Percentiles rank a stretch among this genome's conserved stretches.
Evolutionary conservation across 2,113 vertebrate species (phyloP).

Genomic region (Ovibos moschatus): DNA sequence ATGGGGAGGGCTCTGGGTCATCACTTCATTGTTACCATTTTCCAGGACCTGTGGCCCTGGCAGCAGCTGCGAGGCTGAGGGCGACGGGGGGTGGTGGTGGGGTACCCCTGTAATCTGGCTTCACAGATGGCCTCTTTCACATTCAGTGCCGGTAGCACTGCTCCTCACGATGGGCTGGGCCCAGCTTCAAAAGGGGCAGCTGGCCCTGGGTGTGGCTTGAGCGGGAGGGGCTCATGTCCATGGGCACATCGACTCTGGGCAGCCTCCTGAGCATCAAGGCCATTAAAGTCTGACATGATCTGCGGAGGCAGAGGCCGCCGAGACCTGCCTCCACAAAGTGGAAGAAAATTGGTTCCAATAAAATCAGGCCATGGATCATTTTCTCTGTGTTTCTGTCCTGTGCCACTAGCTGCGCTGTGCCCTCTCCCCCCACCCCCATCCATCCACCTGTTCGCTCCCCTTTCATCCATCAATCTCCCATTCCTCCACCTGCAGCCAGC

Average conservation of each 20-base stretch:
- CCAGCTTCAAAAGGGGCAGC: background rate
- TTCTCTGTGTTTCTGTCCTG: background rate
- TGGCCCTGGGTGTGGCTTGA: background rate
- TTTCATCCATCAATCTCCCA: rapidly evolving
- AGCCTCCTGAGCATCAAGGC: background rate
- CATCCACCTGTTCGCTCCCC: background rate
- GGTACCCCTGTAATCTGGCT: rapidly evolving
- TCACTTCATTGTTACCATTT: rapidly evolving
- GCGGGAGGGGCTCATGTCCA: no score
- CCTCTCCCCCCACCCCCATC: background rate
- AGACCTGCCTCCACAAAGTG: background rate
- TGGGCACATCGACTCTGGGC: no score
- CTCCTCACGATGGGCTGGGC: no score
- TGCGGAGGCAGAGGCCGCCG: rapidly evolving
- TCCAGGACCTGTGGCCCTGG: no score
- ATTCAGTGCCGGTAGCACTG: no score
- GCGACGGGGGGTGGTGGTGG: rapidly evolving
- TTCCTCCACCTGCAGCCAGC: background rate
- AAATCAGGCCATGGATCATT: background rate
- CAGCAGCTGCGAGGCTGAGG: background rate
- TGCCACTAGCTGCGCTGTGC: rapidly evolving
- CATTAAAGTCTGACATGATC: rapidly evolving
- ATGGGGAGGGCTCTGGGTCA: rapidly evolving
- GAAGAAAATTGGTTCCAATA: background rate
- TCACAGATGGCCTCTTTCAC: background rate